Evolutionary conservation across 2,797 vertebrate species (phyloP).

Genomic region (Alouatta caraya): DNA sequence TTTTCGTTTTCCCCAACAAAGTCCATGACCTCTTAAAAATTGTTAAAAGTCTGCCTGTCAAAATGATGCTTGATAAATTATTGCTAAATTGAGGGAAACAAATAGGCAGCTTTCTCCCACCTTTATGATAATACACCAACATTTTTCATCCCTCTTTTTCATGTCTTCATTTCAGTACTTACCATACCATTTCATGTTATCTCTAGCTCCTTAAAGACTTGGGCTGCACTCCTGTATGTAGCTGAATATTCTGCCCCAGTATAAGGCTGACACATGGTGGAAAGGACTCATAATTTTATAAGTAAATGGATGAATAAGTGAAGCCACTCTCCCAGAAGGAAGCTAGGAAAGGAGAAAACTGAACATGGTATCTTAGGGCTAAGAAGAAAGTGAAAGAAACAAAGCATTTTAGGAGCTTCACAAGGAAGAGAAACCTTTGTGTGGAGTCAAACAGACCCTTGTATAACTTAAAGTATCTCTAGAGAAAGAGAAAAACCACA

Average conservation of each 20-base stretch:
- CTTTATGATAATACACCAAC: not conserved
- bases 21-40: not conserved
- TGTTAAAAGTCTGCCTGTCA: conserved; percentile 25
- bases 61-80: conserved; percentile 42
- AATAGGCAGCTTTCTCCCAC: not conserved
- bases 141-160: not conserved
- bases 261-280: not conserved
- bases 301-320: conserved; percentile 15
- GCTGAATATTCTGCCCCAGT: not conserved
- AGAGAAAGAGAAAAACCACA: conserved; percentile 68
- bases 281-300: conserved; percentile 24
- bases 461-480: conserved; percentile 44
- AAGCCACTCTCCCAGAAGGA: not conserved
- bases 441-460: conserved; percentile 46
- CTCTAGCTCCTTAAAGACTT: conserved; percentile 11
- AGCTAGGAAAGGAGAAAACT: conserved; percentile 29
- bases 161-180: conserved; percentile 32
- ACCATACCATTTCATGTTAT: not conserved
- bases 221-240: not conserved
- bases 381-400: conserved; percentile 65
- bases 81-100: not conserved
- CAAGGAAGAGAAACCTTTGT: conserved; percentile 50
- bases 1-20: not conserved
- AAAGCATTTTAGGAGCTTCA: conserved; percentile 32
- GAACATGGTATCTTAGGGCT: not conserved